Conservation (phyloP, 2,797 vertebrate species). For the Eutrigla gurnardus region DNA sequence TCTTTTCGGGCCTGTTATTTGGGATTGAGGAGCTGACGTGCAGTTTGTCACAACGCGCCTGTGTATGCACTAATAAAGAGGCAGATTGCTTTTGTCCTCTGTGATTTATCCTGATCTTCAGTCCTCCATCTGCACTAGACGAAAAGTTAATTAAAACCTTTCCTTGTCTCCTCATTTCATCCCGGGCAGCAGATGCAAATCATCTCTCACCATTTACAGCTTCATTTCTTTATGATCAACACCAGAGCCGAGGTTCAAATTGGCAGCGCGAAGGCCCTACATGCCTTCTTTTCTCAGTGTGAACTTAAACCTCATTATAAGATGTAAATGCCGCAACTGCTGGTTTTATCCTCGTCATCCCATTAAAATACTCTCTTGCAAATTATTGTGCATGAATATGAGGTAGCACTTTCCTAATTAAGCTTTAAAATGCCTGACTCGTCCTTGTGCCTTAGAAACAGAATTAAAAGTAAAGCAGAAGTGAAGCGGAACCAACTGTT, state of each 20-base stretch:
- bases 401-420: slow-evolving; percentile 32
- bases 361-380: slow-evolving; percentile 9
- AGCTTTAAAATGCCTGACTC: slow-evolving; percentile 5
- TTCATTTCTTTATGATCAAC: slow-evolving; percentile 71
- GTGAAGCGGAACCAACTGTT: not conserved
- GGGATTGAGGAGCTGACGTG: slow-evolving; percentile 66
- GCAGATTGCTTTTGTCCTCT: slow-evolving; percentile 77
- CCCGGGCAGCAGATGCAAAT: slow-evolving; percentile 74
- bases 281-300: slow-evolving; percentile 19
- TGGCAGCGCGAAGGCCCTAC: slow-evolving; percentile 9
- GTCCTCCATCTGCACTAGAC: slow-evolving; percentile 69
- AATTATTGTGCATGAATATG: slow-evolving; percentile 37
- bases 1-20: slow-evolving; percentile 64
- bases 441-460: not conserved
- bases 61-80: slow-evolving; percentile 76
- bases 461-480: not conserved
- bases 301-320: slow-evolving; percentile 25
- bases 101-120: slow-evolving; percentile 78
- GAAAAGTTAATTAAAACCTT: slow-evolving; percentile 82
- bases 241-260: slow-evolving; percentile 44
- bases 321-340: slow-evolving; percentile 20
- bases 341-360: slow-evolving; percentile 11
- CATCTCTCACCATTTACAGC: slow-evolving; percentile 66
- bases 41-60: slow-evolving; percentile 62
- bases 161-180: slow-evolving; percentile 68